Evolutionary conservation across 2,888 invertebrate species (phyloP), one percentile per base, ranked within the genome.

Genomic region (Sarcophaga caerulescens): DNA sequence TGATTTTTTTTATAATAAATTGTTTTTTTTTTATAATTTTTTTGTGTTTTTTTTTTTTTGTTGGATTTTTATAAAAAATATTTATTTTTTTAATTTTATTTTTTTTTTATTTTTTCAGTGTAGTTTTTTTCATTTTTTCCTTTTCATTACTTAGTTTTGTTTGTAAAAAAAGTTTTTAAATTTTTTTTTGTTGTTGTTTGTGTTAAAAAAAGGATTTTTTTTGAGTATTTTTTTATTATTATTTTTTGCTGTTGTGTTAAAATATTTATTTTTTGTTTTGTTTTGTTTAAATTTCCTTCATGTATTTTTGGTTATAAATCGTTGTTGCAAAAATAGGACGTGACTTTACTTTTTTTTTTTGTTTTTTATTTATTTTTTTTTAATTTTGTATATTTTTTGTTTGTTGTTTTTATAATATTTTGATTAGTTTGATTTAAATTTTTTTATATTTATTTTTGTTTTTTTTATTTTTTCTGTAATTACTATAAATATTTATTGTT

Each of bases 301-400:
- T 78, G 84, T 71, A 88, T 84, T 83, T 87, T 88, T 81, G 89
- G 88, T 92, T 90, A 91, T 92, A 91, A 91, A 91, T 92, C 92
- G 91, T 93, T 92, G 92, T 92, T 93, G 92, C 92, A 93, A 93
- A 92, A 93, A 92, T 92, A 93, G 93, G 93, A 93, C 93, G 92
- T 93, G 92, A 92, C 92, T 90, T 89, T 89, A 89, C 89, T 89
- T 81, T 87, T 87, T 87, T 87, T 87, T 81, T 71, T 69, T 62
- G 66, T 84, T 85, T 80, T 88, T 88, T 90, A 89, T 89, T 88
- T 88, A 86, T 84, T 87, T 89, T 52, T 25, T 59, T 88, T 35
- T 6, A 35, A 10, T 88, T 90, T 89, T 90, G 88, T 88, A 88
- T 85, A 84, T 77, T 88, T 86, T 68, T 79, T 12, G 47, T 23